Evolutionary conservation across 2,797 vertebrate species (phyloP), one percentile per base, ranked within the genome.

Genomic region (Schizothorax lantsangensis): DNA sequence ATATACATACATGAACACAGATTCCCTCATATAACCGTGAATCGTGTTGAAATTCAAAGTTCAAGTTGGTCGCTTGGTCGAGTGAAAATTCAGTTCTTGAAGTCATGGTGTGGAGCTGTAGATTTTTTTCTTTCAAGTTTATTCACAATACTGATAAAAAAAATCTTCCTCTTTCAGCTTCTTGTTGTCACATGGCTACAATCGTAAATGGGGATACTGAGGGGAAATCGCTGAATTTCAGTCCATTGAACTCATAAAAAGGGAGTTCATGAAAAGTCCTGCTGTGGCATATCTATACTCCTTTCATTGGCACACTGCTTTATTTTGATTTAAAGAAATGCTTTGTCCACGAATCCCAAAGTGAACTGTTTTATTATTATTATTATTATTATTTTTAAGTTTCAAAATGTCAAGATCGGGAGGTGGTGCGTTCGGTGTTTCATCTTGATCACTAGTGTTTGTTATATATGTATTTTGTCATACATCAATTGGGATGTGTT

Each of bases 61-160:
- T 98, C 97, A 97, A 97, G 97, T 97, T 96, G 97, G 96, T 97
- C 94, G 91, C 94, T 97, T 96, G 94, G 66, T 83, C 47, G 93
- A 95, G 94, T 95, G 94, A 95, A 95, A 96, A 78, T 96, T 95
- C 94, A 96, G 96, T 94, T 97, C 96, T 96, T 96, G 96, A 97
- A 98, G 96, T 97, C 95, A 97, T 96, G 97, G 96, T 96, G 96
- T 96, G 96, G 96, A 97, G 96, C 95, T 95, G 95, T 96, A 95
- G 95, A 92, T 93, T 96, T 96, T 96, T 93, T 96, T 95, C 93
- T 97, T 96, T 97, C 96, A 97, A 98, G 97, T 98, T 98, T 98
- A 97, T 98, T 99, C 97, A 97, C 98, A 99, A 99, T 99, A 99
- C 98, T 99, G 98, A 98, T 98, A 98, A 97, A 97, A 97, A 96